Base-by-base conservation (phyloP, 1,140 invertebrate genomes). In the Trichogramma pretiosum region DNA sequence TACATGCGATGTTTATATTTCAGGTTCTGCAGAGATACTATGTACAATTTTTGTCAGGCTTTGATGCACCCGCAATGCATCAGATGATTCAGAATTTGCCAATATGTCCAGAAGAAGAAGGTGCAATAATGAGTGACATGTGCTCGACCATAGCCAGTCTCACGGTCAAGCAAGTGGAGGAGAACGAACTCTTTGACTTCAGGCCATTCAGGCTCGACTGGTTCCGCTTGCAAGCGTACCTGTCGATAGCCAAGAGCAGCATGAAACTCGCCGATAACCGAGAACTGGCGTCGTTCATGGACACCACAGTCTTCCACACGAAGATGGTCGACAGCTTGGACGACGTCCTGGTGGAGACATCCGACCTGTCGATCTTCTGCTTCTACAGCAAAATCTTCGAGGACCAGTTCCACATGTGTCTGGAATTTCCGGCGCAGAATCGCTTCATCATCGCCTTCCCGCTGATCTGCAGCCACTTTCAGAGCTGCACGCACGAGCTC, bases 321-420 rank as follows among this genome's bases (percentile, higher is more conserved):
- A 94, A 94, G 70, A 93, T 98, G 83, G 93, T 99, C 11, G 97
- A 99, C 64, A 92, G 91, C 70, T 74, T 99, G n/a, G 94, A 98
- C 72, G 93, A 98, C 67, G 87, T 98, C 63, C 74, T 99, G 48
- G 85, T 88, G 3, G 95, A 99, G 72, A 94, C 92, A 17, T 96
- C 93, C 2, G 95, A 99, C 75, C 73, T 99, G 7, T 97, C 93
- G 0, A 83, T 98, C 49, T 98, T 98, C 62, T 98, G 90, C 64
- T 98, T 98, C 67, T 97, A 96, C 63, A 94, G 83, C 58, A 91
- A 91, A 75, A 87, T 94, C 64, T 98, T 98, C 74, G 93, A 98
- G 63, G 91, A 94, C 63, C 92, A 98, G 65, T 98, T 98, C 64
- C 93, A 97, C 60, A 94, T 97, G 89, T 98, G 94, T 70, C 76